These are phyloP conservation scores for Trachelus tabidus DNA, from an alignment of 2,888 invertebrate species.

Conservation along the genomic window DNA sequence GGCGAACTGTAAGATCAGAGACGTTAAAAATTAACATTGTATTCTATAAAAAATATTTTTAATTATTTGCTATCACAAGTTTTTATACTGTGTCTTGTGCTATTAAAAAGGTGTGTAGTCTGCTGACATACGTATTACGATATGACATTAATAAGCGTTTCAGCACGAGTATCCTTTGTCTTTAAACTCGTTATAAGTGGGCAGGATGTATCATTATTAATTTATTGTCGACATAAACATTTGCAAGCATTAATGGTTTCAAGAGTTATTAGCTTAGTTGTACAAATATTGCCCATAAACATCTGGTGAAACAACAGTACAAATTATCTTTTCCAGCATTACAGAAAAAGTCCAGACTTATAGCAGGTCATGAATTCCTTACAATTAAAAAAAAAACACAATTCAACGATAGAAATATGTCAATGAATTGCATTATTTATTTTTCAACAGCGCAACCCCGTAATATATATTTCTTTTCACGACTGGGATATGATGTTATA, in stretches of 20 bases:
- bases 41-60: slow-evolving; percentile 2
- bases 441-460: neutral
- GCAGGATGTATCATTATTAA: neutral
- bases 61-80: neutral
- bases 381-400: no score
- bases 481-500: neutral
- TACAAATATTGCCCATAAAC: neutral
- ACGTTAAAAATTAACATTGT: neutral
- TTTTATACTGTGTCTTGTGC: neutral
- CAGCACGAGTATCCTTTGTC: neutral
- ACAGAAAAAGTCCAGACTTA: neutral
- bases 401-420: no score
- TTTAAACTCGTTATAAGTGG: neutral
- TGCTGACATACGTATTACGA: neutral
- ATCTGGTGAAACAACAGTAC: neutral
- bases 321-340: neutral
- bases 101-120: neutral
- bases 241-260: neutral
- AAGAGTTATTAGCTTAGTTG: neutral
- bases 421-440: no score
- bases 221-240: neutral
- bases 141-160: neutral
- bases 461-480: neutral
- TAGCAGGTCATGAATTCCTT: neutral
- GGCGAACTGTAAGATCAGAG: slow-evolving; percentile 78